Evolutionary conservation across 2,797 vertebrate genomes (phyloP), one percentile per base, ranked within the genome.

Genomic region (Enteromius treurensis): DNA sequence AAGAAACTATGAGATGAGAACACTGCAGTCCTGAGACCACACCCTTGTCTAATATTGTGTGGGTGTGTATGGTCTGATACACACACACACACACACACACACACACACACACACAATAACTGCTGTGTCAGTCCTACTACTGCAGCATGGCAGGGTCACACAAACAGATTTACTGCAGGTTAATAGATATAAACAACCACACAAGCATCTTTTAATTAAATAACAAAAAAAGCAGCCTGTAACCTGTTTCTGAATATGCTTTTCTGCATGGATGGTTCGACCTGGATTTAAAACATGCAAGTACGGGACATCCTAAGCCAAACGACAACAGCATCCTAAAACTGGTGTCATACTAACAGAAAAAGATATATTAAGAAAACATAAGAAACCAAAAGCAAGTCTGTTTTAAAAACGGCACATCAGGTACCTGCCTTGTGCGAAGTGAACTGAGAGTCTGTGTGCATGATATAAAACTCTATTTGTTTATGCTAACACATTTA

Each of bases 21-120:
- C 45, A 71, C 49, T 79, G 77, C 84, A 79, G 80, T 73, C 42
- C 69, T 69, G 37, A 2, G 21, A 76, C 80, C 76, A 79, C 84
- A 83, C 84, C 84, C 77, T 68, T 64, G 37, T 55, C 32, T 8
- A 55, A 68, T 51, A n/a, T 73, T 51, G 65, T 53, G 26, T 4
- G 80, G 26, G 53, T 32, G 51, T 83, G 79, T 67, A 3, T 37
- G 17, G 32, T 73, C 62, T 60, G 37, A n/a, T n/a, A n/a, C n/a
- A n/a, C n/a, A n/a, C n/a, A n/a, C n/a, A n/a, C n/a, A n/a, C n/a
- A n/a, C n/a, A 42, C 9, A 64, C n/a, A 68, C 55, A 55, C 42
- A 60, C 40, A 37, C 75, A 78, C 32, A 47, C 60, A 47, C 32
- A 69, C 51, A 70, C 23, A 70, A 49, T 34, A 51, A 64, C 74